Evolutionary conservation across 2,113 vertebrate species (phyloP).

Genomic region (Xenotilapia leptura): DNA sequence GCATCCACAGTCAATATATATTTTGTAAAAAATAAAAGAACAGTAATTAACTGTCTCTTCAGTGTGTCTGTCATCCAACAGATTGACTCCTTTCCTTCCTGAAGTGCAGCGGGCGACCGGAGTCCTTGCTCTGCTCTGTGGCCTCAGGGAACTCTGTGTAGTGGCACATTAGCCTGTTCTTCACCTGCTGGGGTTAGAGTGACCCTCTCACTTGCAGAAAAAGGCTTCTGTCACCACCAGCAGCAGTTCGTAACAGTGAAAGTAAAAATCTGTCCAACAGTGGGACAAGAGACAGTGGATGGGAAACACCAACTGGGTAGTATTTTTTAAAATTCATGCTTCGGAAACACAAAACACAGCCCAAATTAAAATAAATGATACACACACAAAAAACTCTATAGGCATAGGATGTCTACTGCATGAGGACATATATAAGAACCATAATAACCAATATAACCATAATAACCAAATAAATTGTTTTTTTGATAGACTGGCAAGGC

Average conservation of each 20-base stretch:
- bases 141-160: not conserved
- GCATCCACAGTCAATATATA: not conserved
- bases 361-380: not conserved
- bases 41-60: not conserved
- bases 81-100: not conserved
- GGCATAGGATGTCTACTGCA: not conserved
- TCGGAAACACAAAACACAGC: not conserved
- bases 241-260: not conserved
- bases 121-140: not conserved
- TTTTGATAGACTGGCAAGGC: not conserved
- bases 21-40: not conserved
- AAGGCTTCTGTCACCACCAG: not conserved
- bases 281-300: not conserved
- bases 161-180: not conserved
- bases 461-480: not conserved
- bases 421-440: not conserved
- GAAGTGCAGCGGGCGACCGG: not conserved
- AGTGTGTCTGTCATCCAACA: not conserved
- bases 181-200: not conserved
- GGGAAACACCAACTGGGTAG: not conserved
- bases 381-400: not conserved
- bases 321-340: not conserved
- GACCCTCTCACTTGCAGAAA: not conserved
- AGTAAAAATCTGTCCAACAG: not conserved
- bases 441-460: no score